Evolutionary conservation across 2,797 vertebrate genomes (phyloP), one percentile per base, ranked within the genome.

Genomic region (Craterocephalus amniculus): DNA sequence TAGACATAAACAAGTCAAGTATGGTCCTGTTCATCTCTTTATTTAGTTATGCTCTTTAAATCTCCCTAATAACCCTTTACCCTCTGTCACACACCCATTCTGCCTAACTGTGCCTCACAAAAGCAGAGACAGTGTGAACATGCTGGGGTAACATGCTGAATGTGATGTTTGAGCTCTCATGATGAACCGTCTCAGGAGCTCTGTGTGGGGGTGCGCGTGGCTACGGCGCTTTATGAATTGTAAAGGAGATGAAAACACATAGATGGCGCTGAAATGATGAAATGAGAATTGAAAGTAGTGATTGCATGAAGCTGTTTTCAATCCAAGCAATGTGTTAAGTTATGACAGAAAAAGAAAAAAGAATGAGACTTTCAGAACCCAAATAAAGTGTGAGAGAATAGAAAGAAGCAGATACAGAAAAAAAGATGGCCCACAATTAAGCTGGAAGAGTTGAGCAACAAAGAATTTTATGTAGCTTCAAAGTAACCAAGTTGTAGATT

Each of bases 21-120:
- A 67, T 88, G 90, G 80, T 83, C 88, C 90, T 90, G 83, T 67
- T 89, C 91, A 92, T 91, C 93, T 86, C 77, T 89, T 85, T 94
- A 81, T 93, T 96, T 94, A 95, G 89, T 92, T 88, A 94, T 95
- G 91, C 93, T 92, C 90, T 96, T 95, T 95, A 92, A 95, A 93
- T 83, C 34, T 54, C 51, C 31, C 31, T 1, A 43, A n/a, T 90
- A 83, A 85, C 89, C 90, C 92, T 92, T 92, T 88, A 86, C 81
- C 77, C 78, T 13, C 32, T 43, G 51, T 16, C 55, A 57, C 67
- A 38, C 49, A 55, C 63, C 79, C 63, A 74, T 76, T 76, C 80
- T 62, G 9, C 18, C 24, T 68, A 69, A 64, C 57, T 40, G 20
- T 2, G 36, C 72, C 12, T 59, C 36, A 56, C 59, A 65, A 71